Percentiles rank a stretch among this genome's conserved stretches.
phyloP scores from a whole-genome alignment of 2,797 vertebrate species.

The Mallotus villosus region DNA sequence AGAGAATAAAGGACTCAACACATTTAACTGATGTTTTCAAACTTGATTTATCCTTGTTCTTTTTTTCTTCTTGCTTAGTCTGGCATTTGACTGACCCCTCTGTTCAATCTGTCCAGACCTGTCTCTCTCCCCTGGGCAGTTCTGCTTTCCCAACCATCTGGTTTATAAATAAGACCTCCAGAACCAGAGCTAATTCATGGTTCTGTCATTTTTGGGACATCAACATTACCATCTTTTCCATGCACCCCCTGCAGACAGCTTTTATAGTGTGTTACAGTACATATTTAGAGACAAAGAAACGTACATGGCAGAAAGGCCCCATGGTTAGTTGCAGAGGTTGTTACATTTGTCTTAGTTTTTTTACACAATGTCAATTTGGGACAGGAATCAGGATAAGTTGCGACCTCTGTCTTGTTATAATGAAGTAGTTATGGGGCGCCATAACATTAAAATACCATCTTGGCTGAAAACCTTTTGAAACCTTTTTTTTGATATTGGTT shows the following conservation, averaged over 20 bases:
- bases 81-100: conserved; percentile 52
- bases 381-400: conserved; percentile 48
- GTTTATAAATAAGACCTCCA: conserved; percentile 67
- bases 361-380: conserved; percentile 49
- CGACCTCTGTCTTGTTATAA: conserved; percentile 33
- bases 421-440: conserved; percentile 12
- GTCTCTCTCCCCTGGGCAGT: conserved; percentile 36
- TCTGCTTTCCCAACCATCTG: conserved; percentile 64
- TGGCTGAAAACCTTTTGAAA: conserved; percentile 48
- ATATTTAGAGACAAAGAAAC: conserved; percentile 69
- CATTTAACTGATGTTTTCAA: conserved; percentile 35
- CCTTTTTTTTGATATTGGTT: conserved; percentile 52
- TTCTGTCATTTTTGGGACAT: conserved; percentile 58
- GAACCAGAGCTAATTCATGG: conserved; percentile 68
- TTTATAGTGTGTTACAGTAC: conserved; percentile 58
- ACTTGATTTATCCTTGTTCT: conserved; percentile 12
- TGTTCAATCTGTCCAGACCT: conserved; percentile 51
- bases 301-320: conserved; percentile 30
- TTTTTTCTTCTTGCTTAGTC: conserved; percentile 46
- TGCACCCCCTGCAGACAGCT: conserved; percentile 45
- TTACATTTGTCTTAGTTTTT: not conserved
- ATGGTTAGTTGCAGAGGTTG: conserved; percentile 63
- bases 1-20: conserved; percentile 35
- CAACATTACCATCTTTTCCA: conserved; percentile 45
- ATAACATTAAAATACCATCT: conserved; percentile 28